Conservation (phyloP, 2,113 vertebrate genomes). For the Callorhinus ursinus region DNA sequence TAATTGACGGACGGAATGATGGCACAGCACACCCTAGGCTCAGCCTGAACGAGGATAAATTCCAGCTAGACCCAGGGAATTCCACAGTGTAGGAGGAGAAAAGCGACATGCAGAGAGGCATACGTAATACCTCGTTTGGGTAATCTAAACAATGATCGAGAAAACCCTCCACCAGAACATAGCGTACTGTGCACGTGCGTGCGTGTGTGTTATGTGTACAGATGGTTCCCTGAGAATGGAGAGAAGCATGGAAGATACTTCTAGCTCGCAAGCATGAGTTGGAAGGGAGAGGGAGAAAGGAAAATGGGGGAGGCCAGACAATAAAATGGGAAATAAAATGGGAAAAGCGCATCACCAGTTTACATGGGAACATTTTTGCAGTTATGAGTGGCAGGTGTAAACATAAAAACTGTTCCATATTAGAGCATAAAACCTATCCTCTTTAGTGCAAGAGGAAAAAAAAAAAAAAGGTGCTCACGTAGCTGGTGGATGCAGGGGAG, state of each 20-base stretch:
- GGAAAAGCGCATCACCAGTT: not conserved
- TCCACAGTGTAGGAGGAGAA: not conserved
- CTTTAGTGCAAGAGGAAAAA: not conserved
- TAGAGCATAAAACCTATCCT: not conserved
- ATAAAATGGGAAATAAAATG: not conserved
- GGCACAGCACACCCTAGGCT: not conserved
- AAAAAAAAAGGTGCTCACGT: rapidly evolving
- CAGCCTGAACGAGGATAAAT: not conserved
- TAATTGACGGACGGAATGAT: not conserved
- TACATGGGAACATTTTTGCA: too few relatives aligned
- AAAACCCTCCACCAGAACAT: not conserved
- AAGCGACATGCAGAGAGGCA: not conserved
- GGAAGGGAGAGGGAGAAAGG: too few relatives aligned
- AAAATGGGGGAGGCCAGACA: not conserved
- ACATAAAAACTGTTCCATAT: not conserved
- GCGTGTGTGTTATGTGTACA: rapidly evolving
- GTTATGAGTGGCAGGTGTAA: not conserved
- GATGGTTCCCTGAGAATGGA: not conserved
- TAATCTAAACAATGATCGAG: not conserved
- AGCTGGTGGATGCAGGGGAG: too few relatives aligned
- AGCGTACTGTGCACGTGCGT: rapidly evolving
- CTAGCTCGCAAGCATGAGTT: not conserved
- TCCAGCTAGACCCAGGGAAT: not conserved
- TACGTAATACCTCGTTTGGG: rapidly evolving
- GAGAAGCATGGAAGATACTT: not conserved